Base-by-base conservation (phyloP, 2,113 vertebrate species). In the Picathartes gymnocephalus region DNA sequence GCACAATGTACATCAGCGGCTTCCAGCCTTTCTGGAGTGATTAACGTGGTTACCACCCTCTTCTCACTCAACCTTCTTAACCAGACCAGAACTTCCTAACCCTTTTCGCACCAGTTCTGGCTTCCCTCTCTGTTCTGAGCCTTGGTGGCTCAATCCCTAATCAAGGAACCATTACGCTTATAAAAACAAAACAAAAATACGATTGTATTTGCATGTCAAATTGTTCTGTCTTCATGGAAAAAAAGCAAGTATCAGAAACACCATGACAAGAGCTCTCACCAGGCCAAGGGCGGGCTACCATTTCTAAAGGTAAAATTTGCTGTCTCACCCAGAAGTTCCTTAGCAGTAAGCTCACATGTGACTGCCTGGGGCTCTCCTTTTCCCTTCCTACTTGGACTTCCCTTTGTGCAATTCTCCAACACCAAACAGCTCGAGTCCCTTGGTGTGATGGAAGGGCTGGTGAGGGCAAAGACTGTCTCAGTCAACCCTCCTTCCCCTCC, bases 1-100 rank as follows among this genome's bases (percentile, higher is more conserved):
- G 11, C 31, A 87, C 47, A 44, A 58, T 0, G 19, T 3, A 27
- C 13, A 69, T 5, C 6, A 71, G 39, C 0, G 0, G 27, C 31
- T 88, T 78, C 28, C 61, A 74, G 42, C 5, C 56, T 50, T 79
- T 79, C 65, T 54, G 13, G 20, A 86, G 58, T 9, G 28, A 94
- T 37, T n/a, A 62, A 37, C 10, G 31, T 4, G 12, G 45, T 51
- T 57, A 57, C 8, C 11, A 71, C 15, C 3, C 7, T 53, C 31
- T 70, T 54, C 45, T 81, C 39, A 81, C 7, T 21, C 28, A 27
- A 31, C 23, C 27, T 70, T 39, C 39, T 39, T 11, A 39, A 11
- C 39, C 39, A 39, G 42, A 89, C 2, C n/a, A 72, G 54, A 17
- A 51, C 9, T 53, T 81, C 9, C 11, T 28, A 86, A 73, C 3